Base-by-base conservation (phyloP, 2,888 invertebrate species). In the Pterobdella sp. region DNA sequence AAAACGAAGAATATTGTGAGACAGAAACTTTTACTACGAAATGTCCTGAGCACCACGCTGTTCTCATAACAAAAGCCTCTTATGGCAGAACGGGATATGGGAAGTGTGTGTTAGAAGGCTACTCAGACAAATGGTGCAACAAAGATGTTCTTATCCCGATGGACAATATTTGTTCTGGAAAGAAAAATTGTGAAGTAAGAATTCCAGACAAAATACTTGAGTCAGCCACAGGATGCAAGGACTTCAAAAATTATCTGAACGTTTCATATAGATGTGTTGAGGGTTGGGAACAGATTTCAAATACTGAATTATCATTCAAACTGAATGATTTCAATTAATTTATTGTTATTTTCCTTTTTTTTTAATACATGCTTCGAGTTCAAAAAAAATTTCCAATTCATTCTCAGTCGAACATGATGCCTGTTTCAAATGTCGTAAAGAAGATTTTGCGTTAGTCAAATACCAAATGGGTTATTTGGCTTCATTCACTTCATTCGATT, bases 231-330 rank as follows among this genome's bases (percentile, higher is more conserved):
- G 65, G 29, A 4, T 77, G 77, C 70, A n/a, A 31, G 10, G 77
- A 77, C 56, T 73, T 77, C 68, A 76, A 77, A 69, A 71, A 75
- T 31, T 77, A 77, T 68, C 73, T 77, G 52, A 75, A 77, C 36
- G 76, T 73, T 26, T 74, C 73, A 35, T 76, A 74, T 71, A 73
- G 60, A 10, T 77, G 77, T 49, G 73, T 73, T 26, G 74, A 74
- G 75, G 76, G 76, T 76, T n/a, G n/a, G n/a, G n/a, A n/a, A n/a
- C n/a, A n/a, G n/a, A n/a, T 26, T 66, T 60, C 60, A 22, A 60
- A 31, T 18, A 60, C 4, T 31, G 31, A 14, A 63, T n/a, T 7
- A 26, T 63, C 7, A 14, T 63, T 63, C n/a, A 14, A 7, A 26
- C n/a, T 14, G 4, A 18, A 0, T 56, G 1, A 0, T 60, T 60